A percentile compares a stretch with the other conserved stretches of the same genome.
Evolutionary conservation across 1,140 invertebrate species (phyloP).

Genomic region (Cotesia glomerata): DNA sequence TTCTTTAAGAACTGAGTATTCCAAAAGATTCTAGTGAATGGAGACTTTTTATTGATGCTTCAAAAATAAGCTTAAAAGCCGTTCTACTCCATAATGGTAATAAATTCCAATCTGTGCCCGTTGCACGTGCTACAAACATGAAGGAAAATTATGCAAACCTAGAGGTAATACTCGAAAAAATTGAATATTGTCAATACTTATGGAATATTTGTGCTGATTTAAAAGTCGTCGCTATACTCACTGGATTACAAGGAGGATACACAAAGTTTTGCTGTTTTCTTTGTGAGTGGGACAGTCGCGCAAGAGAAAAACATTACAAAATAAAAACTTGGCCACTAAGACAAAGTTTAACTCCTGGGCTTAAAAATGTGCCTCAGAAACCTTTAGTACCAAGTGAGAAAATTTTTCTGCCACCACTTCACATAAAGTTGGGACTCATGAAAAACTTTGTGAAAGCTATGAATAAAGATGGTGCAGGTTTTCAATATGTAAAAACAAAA

Average conservation of each 20-base stretch:
- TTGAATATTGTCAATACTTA: slow-evolving; percentile 46
- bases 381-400: slow-evolving; percentile 6
- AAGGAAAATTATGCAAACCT: slow-evolving; percentile 49
- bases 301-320: slow-evolving; percentile 45
- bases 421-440: slow-evolving; percentile 27
- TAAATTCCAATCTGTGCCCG: slow-evolving; percentile 44
- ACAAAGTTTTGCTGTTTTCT: slow-evolving; percentile 58
- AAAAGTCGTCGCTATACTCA: slow-evolving; percentile 51
- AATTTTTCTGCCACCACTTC: neutral
- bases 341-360: neutral
- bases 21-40: neutral
- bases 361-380: neutral
- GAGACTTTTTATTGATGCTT: neutral
- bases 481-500: neutral
- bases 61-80: slow-evolving; percentile 1
- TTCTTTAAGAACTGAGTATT: slow-evolving; percentile 15
- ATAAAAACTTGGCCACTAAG: slow-evolving; percentile 41
- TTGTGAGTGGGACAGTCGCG: slow-evolving; percentile 59
- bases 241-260: slow-evolving; percentile 55
- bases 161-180: slow-evolving; percentile 39
- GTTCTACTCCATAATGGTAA: slow-evolving; percentile 45
- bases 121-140: slow-evolving; percentile 45
- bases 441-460: slow-evolving; percentile 51
- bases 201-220: slow-evolving; percentile 52
- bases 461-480: slow-evolving; percentile 34